These are phyloP conservation scores for Ptychadena robeensis DNA, from an alignment of 2,797 vertebrate species.

Conservation along the genomic window DNA sequence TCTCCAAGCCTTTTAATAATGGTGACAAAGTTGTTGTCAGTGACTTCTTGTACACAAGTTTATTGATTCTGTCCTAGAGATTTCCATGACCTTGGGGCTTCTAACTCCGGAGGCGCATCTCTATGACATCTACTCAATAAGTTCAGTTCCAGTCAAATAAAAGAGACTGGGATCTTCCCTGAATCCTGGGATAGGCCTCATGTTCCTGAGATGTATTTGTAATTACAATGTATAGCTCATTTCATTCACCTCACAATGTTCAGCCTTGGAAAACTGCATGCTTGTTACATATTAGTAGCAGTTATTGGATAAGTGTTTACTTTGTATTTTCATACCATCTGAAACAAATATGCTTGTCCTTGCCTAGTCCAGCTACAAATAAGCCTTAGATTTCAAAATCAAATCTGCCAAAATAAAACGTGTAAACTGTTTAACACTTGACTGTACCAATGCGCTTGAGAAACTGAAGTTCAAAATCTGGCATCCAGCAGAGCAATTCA, in stretches of 20 bases:
- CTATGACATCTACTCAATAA: conserved; percentile 53
- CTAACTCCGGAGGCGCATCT: conserved; percentile 42
- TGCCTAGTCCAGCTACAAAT: background rate
- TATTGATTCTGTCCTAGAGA: conserved; percentile 52
- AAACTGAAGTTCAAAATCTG: too few relatives aligned
- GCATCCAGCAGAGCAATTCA: too few relatives aligned
- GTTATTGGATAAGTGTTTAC: background rate
- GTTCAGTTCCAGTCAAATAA: conserved; percentile 46
- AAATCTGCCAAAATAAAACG: too few relatives aligned
- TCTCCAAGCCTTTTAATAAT: conserved; percentile 45
- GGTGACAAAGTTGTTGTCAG: conserved; percentile 52
- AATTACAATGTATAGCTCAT: conserved; percentile 27
- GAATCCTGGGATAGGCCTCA: background rate
- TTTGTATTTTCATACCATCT: background rate
- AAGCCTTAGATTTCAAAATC: too few relatives aligned
- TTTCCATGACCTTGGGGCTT: conserved; percentile 49
- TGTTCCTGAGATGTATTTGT: conserved; percentile 36
- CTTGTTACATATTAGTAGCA: background rate
- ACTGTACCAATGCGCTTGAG: too few relatives aligned
- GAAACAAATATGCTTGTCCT: background rate
- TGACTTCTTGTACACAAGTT: conserved; percentile 49
- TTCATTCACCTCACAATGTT: conserved; percentile 6
- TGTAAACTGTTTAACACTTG: too few relatives aligned
- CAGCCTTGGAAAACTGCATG: background rate
- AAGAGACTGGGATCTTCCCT: conserved; percentile 39